A percentile compares a stretch with the other conserved stretches of the same genome.
Evolutionary conservation across 2,113 vertebrate species (phyloP).

Genomic region (Maccullochella peelii): DNA sequence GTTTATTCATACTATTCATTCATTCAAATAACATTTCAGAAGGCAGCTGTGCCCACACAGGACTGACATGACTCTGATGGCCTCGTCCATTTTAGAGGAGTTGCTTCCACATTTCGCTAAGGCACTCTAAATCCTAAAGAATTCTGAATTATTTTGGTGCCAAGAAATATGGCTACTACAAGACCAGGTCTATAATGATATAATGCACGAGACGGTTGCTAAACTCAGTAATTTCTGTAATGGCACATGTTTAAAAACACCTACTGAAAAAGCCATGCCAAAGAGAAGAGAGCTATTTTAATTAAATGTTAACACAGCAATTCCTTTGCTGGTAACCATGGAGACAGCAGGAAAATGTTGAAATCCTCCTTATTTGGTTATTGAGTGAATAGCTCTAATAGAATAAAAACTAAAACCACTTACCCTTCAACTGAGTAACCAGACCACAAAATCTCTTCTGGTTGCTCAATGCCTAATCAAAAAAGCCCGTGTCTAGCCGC

Average conservation of each 20-base stretch:
- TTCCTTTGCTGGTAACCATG: slow-evolving; percentile 8
- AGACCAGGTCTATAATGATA: not conserved
- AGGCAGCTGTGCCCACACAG: slow-evolving; percentile 14
- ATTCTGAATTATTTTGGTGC: not conserved
- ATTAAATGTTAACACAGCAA: not conserved
- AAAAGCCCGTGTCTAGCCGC: slow-evolving; percentile 12
- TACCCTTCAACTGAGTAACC: not conserved
- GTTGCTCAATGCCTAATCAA: slow-evolving; percentile 41
- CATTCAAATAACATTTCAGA: slow-evolving; percentile 27
- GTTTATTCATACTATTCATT: too few relatives aligned
- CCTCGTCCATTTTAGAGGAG: not conserved
- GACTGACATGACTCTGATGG: not conserved
- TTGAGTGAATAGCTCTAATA: slow-evolving; percentile 20
- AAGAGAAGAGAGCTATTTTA: not conserved
- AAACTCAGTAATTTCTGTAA: not conserved
- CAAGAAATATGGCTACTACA: not conserved
- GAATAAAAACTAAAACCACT: not conserved
- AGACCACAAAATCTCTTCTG: slow-evolving; percentile 7
- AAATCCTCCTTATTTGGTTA: slow-evolving; percentile 21
- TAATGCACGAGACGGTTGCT: not conserved
- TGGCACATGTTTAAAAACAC: not conserved
- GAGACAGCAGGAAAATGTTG: not conserved
- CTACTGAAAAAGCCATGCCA: not conserved
- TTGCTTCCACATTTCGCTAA: not conserved
- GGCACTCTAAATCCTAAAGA: not conserved